These are phyloP conservation scores for Python bivittatus DNA, from an alignment of 2,113 vertebrate genomes.

Conservation along the genomic window DNA sequence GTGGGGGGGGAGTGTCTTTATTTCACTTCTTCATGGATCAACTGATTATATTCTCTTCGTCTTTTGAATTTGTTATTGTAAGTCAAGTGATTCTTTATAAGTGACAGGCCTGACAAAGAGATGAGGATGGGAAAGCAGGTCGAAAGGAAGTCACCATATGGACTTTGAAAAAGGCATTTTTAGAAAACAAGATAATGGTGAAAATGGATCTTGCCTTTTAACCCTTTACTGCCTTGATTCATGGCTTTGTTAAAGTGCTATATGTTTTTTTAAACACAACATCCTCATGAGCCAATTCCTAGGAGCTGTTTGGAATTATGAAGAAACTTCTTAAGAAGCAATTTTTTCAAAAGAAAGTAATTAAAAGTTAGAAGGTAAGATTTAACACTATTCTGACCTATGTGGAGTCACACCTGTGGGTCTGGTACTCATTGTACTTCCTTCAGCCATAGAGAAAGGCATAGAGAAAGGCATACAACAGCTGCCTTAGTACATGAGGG, in stretches of 20 bases:
- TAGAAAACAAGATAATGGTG: constrained; percentile 81
- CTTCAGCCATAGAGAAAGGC: not conserved
- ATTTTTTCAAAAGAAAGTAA: not conserved
- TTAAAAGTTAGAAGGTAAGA: not conserved
- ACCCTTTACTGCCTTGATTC: constrained; percentile 69
- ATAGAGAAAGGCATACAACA: not conserved
- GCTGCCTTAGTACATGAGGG: not conserved
- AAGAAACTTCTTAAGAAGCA: constrained; percentile 8
- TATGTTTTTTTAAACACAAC: not conserved
- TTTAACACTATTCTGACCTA: not conserved
- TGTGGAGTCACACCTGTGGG: not conserved
- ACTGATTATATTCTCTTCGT: constrained; percentile 92
- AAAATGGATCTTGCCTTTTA: constrained; percentile 74
- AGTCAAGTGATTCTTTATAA: constrained; percentile 99
- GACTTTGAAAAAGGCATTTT: constrained; percentile 91
- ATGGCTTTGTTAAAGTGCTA: constrained; percentile 35
- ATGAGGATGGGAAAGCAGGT: constrained; percentile 91
- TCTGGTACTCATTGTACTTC: not conserved
- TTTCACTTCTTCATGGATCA: constrained; percentile 94
- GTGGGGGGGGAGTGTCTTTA: constrained; percentile 93
- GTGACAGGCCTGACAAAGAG: constrained; percentile 96
- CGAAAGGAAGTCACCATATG: constrained; percentile 96
- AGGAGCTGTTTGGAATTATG: constrained; percentile 30
- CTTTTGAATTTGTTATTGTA: constrained; percentile 98
- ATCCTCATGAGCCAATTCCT: constrained; percentile 41